phyloP scores from a whole-genome alignment of 2,113 vertebrate genomes.

The Mungos mungo region DNA sequence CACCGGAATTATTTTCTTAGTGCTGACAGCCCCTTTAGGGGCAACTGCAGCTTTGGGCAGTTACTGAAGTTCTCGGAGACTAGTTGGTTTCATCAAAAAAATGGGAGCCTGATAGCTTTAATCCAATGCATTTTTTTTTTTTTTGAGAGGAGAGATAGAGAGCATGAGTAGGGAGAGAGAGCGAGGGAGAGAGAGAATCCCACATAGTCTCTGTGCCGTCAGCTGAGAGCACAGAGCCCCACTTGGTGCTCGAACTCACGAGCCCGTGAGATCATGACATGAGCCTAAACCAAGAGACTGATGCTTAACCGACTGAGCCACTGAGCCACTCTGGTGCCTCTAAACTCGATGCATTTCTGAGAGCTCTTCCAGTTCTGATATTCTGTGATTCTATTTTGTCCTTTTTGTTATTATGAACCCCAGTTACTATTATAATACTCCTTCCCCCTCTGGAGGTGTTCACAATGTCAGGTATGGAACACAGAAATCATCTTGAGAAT shows the following conservation, averaged over 20 bases:
- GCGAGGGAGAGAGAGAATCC: too few species aligned
- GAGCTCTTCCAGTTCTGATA: not conserved
- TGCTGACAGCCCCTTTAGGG: not conserved
- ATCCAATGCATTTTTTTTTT: too few species aligned
- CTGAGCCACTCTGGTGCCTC: too few species aligned
- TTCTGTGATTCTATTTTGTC: not conserved
- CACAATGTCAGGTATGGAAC: not conserved
- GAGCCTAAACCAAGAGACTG: too few species aligned
- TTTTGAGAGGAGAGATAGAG: too few species aligned
- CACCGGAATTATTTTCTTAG: not conserved
- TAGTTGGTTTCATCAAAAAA: not conserved
- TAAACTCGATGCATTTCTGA: not conserved
- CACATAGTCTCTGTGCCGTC: too few species aligned
- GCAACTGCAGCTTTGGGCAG: not conserved
- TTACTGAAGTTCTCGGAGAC: not conserved
- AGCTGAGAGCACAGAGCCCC: too few species aligned
- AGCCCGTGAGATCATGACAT: too few species aligned
- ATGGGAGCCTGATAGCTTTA: not conserved
- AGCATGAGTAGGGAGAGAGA: too few species aligned
- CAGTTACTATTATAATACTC: not conserved
- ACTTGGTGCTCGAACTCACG: too few species aligned
- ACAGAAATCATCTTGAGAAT: not conserved
- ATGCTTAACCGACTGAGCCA: too few species aligned
- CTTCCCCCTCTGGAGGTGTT: not conserved
- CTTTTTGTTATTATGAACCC: not conserved